Evolutionary conservation across 1,140 invertebrate genomes (phyloP).

Genomic region (Drosophila tristis): DNA sequence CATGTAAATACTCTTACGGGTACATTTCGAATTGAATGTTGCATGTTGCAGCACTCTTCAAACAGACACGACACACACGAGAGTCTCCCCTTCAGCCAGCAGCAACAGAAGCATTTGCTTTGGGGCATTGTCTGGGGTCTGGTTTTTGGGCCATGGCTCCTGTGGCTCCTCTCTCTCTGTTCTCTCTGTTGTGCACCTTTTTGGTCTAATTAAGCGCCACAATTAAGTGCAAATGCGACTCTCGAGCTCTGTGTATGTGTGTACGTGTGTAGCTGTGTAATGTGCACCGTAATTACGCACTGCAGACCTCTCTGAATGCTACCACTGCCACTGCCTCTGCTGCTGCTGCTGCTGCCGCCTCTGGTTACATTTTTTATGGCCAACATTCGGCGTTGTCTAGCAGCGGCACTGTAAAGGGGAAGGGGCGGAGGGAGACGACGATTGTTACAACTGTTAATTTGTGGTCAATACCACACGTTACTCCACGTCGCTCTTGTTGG

Average conservation of each 20-base stretch:
- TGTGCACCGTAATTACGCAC: conserved; percentile 78
- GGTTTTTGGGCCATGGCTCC: conserved; percentile 4
- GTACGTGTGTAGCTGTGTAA: conserved; percentile 54
- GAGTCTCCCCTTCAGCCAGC: background rate
- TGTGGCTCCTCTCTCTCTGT: conserved; percentile 20
- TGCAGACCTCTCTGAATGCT: conserved; percentile 36
- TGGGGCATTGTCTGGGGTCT: conserved; percentile 59
- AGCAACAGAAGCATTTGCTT: conserved; percentile 21
- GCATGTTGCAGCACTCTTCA: conserved; percentile 39
- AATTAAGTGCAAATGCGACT: conserved; percentile 79
- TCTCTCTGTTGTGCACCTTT: conserved; percentile 65
- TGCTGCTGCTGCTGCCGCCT: conserved; percentile 2
- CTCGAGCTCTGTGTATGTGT: conserved; percentile 17
- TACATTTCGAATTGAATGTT: conserved; percentile 52
- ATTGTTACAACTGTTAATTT: conserved; percentile 79
- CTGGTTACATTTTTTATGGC: conserved; percentile 50
- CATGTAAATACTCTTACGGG: conserved; percentile 59
- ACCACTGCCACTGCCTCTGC: background rate
- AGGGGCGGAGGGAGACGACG: conserved; percentile 19
- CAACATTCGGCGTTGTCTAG: conserved; percentile 38
- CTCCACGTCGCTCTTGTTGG: conserved; percentile 44
- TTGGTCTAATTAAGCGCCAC: conserved; percentile 81
- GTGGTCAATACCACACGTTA: conserved; percentile 72
- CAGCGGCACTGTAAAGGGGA: conserved; percentile 23
- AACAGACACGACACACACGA: conserved; percentile 30